Base-by-base conservation (phyloP, 2,113 vertebrate genomes). In the Malaclemys terrapin region DNA sequence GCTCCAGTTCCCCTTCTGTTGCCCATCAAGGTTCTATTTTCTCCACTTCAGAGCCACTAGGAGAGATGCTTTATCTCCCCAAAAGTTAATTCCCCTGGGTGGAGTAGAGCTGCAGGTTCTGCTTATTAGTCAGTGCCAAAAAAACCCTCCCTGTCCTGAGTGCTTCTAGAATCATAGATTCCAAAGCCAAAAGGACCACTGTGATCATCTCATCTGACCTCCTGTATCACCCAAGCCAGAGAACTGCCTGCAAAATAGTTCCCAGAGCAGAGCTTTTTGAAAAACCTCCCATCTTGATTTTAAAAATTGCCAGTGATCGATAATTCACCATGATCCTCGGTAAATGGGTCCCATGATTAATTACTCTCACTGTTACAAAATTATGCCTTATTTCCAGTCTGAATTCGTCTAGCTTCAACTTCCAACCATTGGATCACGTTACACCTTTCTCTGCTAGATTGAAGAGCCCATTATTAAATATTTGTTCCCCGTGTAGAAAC, bases 1-100 rank as follows among this genome's bases (percentile, higher is more conserved):
- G 0, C 0, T 78, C 49, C 50, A 3, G 0, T 57, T 85, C 3
- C 38, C 87, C 65, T 22, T 20, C 53, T 82, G 20, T 47, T 84
- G 59, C 19, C 80, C 79, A n/a, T 35, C 3, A 0, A 4, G 27
- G 29, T 16, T 27, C 2, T 10, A 35, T 20, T 27, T 82, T 47
- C 45, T 38, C 62, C 54, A 52, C 59, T 93, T 38, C 42, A 8
- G 3, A 24, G 1, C 69, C n/a, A 42, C 3, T 0, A 80, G 54
- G 75, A 14, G 2, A 19, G 85, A 84, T n/a, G 53, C 20, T 90
- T 13, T 53, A 72, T 81, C 50, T 1, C 47, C 56, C 53, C 45
- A 88, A 0, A 85, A 52, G 27, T 56, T 31, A 81, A 57, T 19
- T 79, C 19, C 1, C 0, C 8, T 47, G 16, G 13, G 47, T 85